Base-by-base conservation (phyloP, 2,888 invertebrate species). In the Harpalus rubripes region DNA sequence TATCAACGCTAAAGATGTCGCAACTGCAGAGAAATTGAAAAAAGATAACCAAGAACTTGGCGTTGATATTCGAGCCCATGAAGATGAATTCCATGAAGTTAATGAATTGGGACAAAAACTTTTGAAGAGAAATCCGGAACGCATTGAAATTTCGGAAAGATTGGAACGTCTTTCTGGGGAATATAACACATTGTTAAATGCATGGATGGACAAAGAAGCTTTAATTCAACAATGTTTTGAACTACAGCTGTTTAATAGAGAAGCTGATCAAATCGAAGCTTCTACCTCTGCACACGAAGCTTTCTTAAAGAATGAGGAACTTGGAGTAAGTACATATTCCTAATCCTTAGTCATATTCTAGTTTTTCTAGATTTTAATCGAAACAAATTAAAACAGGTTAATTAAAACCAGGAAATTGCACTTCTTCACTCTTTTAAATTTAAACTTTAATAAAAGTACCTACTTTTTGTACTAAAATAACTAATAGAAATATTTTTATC, bases 251-350 rank as follows among this genome's bases (percentile, higher is more conserved):
- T 98, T 98, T 92, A 98, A 98, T 91, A 95, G 98, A 58, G 99
- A 99, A 91, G 98, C 98, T 0, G 99, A 99, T 90, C 97, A 98
- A 90, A 97, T 99, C 86, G 99, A 99, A 91, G 98, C 99, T 0
- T 96, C 97, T 10, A 98, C 97, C 76, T 97, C 97, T 82, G 97
- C 98, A 15, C 98, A 99, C 90, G 96, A 98, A 90, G 97, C 98
- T 0, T 98, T 97, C 91, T 92, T 99, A 18, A 98, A 98, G 88
- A 96, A 96, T 91, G 94, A 94, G 8, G 96, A 98, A 87, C 93
- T 97, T 65, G 99, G 98, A 87, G 96, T 96, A 90, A 93, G 94
- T 91, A 72, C 6, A 1, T 32, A 32, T 4, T 32, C 5, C 32
- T 32, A 32, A 32, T 32, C 5, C 32, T 32, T 5, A 22, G 22